These are phyloP conservation scores for Cheilosia grossa DNA, from an alignment of 2,888 invertebrate species.

Conservation along the genomic window DNA sequence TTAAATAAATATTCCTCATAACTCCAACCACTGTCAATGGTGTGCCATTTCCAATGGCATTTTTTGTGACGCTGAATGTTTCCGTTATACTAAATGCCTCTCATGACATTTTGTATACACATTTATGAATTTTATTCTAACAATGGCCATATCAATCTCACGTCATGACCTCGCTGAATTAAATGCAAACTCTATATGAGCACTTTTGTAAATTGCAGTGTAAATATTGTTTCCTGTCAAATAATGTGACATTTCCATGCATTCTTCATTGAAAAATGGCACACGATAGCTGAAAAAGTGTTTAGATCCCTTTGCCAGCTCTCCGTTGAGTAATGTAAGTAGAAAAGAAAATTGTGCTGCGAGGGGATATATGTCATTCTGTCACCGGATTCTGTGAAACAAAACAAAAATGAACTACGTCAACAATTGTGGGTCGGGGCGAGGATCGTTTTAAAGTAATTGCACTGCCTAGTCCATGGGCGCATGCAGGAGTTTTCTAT, in stretches of 20 bases:
- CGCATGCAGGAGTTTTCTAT: neutral
- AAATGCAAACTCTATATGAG: constrained; percentile 58
- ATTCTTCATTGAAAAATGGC: constrained; percentile 56
- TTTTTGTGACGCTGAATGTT: neutral
- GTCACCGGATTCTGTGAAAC: constrained; percentile 1
- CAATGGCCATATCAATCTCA: constrained; percentile 61
- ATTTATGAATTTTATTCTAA: constrained; percentile 40
- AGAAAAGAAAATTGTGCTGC: neutral
- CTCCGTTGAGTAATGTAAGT: constrained; percentile 39
- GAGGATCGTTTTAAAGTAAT: constrained; percentile 11
- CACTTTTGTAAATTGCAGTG: constrained; percentile 66
- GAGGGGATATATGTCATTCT: neutral
- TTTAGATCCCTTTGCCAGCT: constrained; percentile 41
- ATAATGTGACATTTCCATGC: constrained; percentile 61
- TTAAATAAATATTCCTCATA: neutral
- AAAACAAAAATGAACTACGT: too few species aligned
- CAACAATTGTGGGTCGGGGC: neutral
- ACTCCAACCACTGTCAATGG: neutral
- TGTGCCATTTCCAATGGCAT: constrained; percentile 2
- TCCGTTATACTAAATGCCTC: neutral
- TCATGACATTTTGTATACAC: constrained; percentile 15
- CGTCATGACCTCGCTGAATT: constrained; percentile 59
- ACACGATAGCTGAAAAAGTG: constrained; percentile 43
- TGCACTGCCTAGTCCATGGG: neutral
- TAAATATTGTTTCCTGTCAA: constrained; percentile 57